phyloP scores from a whole-genome alignment of 2,113 vertebrate species.

The Mirza zaza region DNA sequence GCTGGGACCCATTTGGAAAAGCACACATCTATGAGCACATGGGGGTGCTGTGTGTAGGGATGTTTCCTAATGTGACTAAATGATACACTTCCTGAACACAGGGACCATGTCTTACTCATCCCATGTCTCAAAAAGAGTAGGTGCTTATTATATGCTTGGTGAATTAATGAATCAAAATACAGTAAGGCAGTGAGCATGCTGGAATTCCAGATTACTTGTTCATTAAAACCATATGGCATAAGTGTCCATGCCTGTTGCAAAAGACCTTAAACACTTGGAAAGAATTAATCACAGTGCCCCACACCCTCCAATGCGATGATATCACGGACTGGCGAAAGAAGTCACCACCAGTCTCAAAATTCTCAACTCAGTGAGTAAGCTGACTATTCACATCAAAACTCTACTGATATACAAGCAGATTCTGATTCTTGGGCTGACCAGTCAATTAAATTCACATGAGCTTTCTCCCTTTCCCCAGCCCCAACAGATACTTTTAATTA shows the following conservation, averaged over 20 bases:
- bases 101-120: background rate
- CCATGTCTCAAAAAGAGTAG: background rate
- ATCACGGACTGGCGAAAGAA: background rate
- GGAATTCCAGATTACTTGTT: background rate
- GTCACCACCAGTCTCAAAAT: background rate
- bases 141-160: background rate
- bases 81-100: background rate
- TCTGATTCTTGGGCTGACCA: slow-evolving; percentile 10
- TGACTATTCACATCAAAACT: background rate
- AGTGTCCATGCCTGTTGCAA: background rate
- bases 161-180: background rate
- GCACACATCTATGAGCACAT: background rate
- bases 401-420: background rate
- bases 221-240: background rate
- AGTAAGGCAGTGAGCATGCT: background rate
- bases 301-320: background rate
- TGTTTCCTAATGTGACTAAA: background rate
- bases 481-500: background rate
- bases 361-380: slow-evolving; percentile 31
- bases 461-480: background rate
- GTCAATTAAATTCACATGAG: slow-evolving; percentile 20
- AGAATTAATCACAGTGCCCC: slow-evolving; percentile 56
- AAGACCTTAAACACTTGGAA: slow-evolving; percentile 75
- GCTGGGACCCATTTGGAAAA: background rate
- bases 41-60: background rate